Percentiles rank a stretch among this genome's conserved stretches.
Evolutionary conservation across 2,888 invertebrate species (phyloP).

Genomic region (Neocrepidodera transversa): DNA sequence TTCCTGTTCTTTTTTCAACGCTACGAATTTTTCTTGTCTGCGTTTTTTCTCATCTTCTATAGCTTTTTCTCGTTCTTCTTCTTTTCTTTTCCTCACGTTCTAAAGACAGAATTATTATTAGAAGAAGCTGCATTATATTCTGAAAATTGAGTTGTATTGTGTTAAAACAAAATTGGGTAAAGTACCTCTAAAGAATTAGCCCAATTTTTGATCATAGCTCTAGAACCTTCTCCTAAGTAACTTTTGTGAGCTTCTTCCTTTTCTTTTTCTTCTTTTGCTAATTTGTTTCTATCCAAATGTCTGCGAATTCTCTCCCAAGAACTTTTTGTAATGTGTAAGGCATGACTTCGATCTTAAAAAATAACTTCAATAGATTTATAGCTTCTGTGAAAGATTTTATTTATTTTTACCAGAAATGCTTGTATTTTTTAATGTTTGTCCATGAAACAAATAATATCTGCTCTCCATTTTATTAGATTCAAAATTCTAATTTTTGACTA

Average conservation of each 20-base stretch:
- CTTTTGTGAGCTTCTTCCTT: constrained; percentile 56
- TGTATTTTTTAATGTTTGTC: constrained; percentile 52
- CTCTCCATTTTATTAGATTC: constrained; percentile 49
- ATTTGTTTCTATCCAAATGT: constrained; percentile 53
- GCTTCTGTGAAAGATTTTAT: no score
- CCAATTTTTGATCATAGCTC: constrained; percentile 60
- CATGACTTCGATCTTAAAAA: constrained; percentile 49
- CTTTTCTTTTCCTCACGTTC: constrained; percentile 48
- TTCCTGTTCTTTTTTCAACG: constrained; percentile 46
- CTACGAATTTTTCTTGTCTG: constrained; percentile 40
- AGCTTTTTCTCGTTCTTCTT: constrained; percentile 41
- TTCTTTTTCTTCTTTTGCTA: constrained; percentile 50
- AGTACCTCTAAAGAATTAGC: constrained; percentile 59
- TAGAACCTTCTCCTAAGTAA: constrained; percentile 58
- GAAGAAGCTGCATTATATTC: no score
- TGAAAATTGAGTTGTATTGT: no score
- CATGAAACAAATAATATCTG: constrained; percentile 53
- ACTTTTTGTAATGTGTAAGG: constrained; percentile 51
- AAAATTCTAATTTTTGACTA: no score
- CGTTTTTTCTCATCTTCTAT: constrained; percentile 45
- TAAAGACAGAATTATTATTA: constrained; percentile 27
- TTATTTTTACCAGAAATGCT: constrained; percentile 44
- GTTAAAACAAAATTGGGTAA: no score
- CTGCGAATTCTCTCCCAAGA: constrained; percentile 53
- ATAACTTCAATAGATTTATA: background rate